Percentiles rank a stretch among this genome's conserved stretches.
These are phyloP conservation scores for Heliangelus exortis DNA, from an alignment of 2,797 vertebrate species.

Conservation along the genomic window DNA sequence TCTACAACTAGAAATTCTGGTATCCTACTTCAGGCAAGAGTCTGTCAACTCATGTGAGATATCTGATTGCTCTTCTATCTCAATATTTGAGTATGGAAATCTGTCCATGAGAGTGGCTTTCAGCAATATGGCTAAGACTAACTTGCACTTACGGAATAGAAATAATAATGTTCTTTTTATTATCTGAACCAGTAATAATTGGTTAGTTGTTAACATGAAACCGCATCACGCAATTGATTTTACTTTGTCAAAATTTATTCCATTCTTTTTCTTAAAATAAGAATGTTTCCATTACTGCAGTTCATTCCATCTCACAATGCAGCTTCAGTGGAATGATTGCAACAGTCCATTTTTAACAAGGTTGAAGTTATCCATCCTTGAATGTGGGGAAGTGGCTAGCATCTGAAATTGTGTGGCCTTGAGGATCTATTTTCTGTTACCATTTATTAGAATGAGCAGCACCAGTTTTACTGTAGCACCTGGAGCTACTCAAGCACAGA, in stretches of 20 bases:
- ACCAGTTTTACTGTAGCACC: neutral
- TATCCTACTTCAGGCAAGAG: neutral
- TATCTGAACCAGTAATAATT: neutral
- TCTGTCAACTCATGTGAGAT: neutral
- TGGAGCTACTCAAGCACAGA: neutral
- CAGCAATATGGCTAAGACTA: neutral
- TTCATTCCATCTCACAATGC: neutral
- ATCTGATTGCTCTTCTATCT: neutral
- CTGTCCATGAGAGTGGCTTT: neutral
- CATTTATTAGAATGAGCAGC: slow-evolving; percentile 13
- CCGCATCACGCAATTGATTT: neutral
- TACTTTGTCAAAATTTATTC: slow-evolving; percentile 16
- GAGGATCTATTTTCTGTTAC: neutral
- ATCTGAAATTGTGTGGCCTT: neutral
- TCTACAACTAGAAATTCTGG: neutral
- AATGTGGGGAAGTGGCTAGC: neutral
- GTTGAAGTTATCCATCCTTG: neutral
- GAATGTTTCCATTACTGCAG: neutral
- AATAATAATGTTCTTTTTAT: neutral
- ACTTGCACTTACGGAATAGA: neutral
- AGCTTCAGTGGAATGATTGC: neutral
- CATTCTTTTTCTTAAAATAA: neutral
- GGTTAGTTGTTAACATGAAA: neutral
- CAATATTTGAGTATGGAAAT: neutral
- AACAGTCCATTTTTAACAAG: neutral